Conservation (phyloP, 2,888 invertebrate genomes). For the Clivina fossor region DNA sequence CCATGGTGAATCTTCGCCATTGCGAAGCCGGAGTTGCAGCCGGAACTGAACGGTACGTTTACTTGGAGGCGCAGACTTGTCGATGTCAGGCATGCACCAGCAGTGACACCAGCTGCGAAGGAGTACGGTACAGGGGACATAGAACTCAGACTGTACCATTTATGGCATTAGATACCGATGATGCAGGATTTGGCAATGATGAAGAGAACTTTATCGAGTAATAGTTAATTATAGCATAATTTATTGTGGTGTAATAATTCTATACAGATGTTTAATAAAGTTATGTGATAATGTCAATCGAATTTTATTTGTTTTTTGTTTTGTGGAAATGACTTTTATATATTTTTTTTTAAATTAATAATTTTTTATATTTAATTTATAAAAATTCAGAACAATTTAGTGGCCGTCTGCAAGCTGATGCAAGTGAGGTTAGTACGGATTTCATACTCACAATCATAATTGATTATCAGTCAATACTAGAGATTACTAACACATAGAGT, state of each 20-base stretch:
- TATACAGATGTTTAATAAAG: not conserved
- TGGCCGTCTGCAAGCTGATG: no score
- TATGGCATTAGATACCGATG: conserved; percentile 23
- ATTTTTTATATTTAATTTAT: not conserved
- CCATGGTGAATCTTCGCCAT: conserved; percentile 65
- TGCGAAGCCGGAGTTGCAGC: conserved; percentile 74
- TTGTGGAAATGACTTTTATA: not conserved
- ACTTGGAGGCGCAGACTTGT: conserved; percentile 77
- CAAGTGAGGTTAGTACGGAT: no score
- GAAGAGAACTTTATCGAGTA: conserved; percentile 21
- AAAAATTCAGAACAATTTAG: not conserved
- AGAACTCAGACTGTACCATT: conserved; percentile 47
- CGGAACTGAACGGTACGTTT: conserved; percentile 72
- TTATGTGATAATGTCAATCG: not conserved
- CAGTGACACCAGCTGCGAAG: conserved; percentile 71
- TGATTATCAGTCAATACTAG: no score
- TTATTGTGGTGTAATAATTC: conserved; percentile 1
- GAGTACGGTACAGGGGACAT: conserved; percentile 58
- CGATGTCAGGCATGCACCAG: conserved; percentile 72
- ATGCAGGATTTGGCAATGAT: conserved; percentile 23
- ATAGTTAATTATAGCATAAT: no score
- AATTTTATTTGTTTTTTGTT: not conserved
- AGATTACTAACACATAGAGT: no score
- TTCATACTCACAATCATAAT: no score
- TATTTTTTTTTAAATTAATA: not conserved